phyloP scores from a whole-genome alignment of 1,140 invertebrate genomes.

The Epicauta chinensis region DNA sequence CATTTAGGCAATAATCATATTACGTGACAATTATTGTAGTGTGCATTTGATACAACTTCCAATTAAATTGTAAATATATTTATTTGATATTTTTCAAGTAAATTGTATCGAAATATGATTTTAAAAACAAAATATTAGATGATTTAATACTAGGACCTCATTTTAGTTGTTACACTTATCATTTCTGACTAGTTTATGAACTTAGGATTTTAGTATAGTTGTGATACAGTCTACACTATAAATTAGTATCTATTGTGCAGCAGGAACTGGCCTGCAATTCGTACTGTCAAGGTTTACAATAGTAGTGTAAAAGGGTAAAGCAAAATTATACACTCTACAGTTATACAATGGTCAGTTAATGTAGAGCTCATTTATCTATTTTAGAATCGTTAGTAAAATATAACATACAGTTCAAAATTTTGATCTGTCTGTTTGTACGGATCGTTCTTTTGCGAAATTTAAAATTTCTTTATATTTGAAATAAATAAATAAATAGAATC shows the following conservation, averaged over 20 bases:
- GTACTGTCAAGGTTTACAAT: conserved; percentile 23
- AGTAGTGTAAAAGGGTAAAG: conserved; percentile 10
- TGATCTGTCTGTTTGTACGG: conserved; percentile 12
- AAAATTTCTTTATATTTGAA: too few relatives aligned
- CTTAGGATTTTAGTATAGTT: conserved; percentile 2
- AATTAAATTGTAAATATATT: too few relatives aligned
- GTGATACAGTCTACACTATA: conserved; percentile 17
- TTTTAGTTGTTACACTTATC: neutral
- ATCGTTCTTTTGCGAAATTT: conserved; percentile 8
- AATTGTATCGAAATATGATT: neutral
- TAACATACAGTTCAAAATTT: neutral
- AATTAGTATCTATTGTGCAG: conserved; percentile 29
- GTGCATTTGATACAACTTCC: too few relatives aligned
- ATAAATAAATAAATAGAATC: too few relatives aligned
- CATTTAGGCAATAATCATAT: too few relatives aligned
- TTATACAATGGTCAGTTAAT: conserved; percentile 28
- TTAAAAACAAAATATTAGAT: neutral
- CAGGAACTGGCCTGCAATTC: conserved; percentile 26
- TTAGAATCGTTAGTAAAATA: conserved; percentile 22
- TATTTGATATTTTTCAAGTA: too few relatives aligned
- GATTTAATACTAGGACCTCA: too few relatives aligned
- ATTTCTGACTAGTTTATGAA: conserved; percentile 7
- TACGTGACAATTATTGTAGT: too few relatives aligned
- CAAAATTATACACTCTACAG: conserved; percentile 26
- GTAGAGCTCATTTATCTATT: conserved; percentile 17